These are phyloP conservation scores for Epinephelus coioides DNA, from an alignment of 2,797 vertebrate species.

Conservation along the genomic window DNA sequence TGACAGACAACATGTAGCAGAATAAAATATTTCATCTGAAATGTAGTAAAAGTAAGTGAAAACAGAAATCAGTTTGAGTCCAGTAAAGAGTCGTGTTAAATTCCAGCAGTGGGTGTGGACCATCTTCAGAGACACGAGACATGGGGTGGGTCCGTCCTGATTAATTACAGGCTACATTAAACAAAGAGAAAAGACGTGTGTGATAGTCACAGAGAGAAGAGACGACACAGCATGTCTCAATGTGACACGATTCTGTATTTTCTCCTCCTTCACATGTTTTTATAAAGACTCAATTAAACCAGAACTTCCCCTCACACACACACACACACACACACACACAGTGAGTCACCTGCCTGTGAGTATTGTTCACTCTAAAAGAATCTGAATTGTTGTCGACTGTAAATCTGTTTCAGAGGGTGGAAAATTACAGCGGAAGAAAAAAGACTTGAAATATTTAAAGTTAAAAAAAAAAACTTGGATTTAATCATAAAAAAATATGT, in stretches of 20 bases:
- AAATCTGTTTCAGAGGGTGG: not conserved
- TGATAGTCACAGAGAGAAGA: not conserved
- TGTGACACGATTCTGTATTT: not conserved
- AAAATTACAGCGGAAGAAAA: not conserved
- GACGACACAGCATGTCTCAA: not conserved
- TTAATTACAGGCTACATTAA: not conserved
- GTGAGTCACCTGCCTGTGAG: slow-evolving; percentile 43
- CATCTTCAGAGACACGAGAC: not conserved
- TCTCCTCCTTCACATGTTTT: not conserved
- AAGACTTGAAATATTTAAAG: not conserved
- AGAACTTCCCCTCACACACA: slow-evolving; percentile 1
- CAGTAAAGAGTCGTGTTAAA: no score
- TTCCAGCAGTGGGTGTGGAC: not conserved
- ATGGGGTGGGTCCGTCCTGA: not conserved
- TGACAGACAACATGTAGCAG: no score
- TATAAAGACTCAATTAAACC: not conserved
- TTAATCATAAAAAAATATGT: not conserved
- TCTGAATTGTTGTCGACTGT: slow-evolving; percentile 16
- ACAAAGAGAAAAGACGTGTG: not conserved
- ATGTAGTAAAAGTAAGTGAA: no score
- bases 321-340: not conserved
- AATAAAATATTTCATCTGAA: no score
- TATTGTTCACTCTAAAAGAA: slow-evolving; percentile 29
- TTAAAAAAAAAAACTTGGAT: not conserved
- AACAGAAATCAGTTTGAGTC: no score